phyloP scores from a whole-genome alignment of 2,888 invertebrate genomes.

The Priocnemis perturbator region DNA sequence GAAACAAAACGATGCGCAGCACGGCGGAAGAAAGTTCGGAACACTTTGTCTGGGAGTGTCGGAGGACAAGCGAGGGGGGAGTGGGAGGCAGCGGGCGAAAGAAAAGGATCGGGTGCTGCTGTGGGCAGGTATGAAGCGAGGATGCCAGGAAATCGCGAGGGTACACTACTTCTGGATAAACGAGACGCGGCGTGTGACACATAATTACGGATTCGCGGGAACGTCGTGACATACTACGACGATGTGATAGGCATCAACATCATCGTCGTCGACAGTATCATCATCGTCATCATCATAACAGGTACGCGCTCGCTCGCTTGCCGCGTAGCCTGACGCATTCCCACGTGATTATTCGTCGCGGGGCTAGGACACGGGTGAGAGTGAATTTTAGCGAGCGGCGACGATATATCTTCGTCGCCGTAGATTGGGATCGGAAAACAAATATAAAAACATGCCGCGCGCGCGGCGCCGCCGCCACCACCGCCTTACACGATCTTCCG shows the following conservation, averaged over 20 bases:
- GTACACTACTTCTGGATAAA: conserved; percentile 17
- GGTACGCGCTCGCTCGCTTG: conserved; percentile 34
- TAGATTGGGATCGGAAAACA: conserved; percentile 18
- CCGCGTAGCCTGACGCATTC: conserved; percentile 66
- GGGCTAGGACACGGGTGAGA: conserved; percentile 36
- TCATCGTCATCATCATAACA: conserved; percentile 33
- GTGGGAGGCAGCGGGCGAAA: conserved; percentile 9
- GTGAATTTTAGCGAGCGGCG: conserved; percentile 26
- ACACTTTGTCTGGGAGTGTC: conserved; percentile 41
- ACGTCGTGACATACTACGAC: conserved; percentile 15
- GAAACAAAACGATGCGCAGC: conserved; percentile 17
- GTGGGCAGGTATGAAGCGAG: conserved; percentile 9
- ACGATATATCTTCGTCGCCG: conserved; percentile 35
- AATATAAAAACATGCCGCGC: conserved; percentile 51
- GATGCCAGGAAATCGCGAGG: conserved; percentile 25
- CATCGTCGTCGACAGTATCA: background rate
- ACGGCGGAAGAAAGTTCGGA: conserved; percentile 21
- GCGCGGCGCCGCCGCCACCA: conserved; percentile 31
- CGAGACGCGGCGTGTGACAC: conserved; percentile 26
- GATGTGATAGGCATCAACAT: background rate
- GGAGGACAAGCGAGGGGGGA: conserved; percentile 17
- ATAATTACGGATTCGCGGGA: conserved; percentile 41
- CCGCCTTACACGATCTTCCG: background rate
- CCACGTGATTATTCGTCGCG: conserved; percentile 60
- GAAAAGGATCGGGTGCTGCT: background rate